Base-by-base conservation (phyloP, 92 coral and sea anemone genomes). In the Bergia puertoricense region DNA sequence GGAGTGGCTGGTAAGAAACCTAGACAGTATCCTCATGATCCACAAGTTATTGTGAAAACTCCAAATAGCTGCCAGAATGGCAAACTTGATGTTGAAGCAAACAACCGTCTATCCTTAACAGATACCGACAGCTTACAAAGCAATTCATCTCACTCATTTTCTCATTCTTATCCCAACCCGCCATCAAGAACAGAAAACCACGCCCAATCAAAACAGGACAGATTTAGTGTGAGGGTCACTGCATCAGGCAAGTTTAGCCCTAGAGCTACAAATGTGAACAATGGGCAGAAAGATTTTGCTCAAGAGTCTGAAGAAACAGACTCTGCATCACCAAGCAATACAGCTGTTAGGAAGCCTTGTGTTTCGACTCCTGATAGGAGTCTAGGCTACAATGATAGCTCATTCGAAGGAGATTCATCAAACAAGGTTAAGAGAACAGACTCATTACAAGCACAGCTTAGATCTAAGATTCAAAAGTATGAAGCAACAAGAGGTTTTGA, bases 101-200 rank as follows among this genome's bases (percentile, higher is more conserved):
- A 92, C 45, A 82, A 90, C 57, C 75, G 86, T 20, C 56, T 75
- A 23, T 84, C 88, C 18, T 81, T 82, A 7, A 73, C 91, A 59
- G 98, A 95, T 86, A 90, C 92, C 59, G 98, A 95, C 83, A 95
- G 98, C 83, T 67, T 93, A 23, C 94, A 91, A 74, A 95, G 98
- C 72, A 82, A 94, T 8, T 95, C 98, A 2, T 95, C 98, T 1
- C 90, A 94, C 84, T 95, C 98, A 5, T 90, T 94, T 67, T 92
- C 96, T 54, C 93, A 95, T 43, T 90, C 94, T n/a, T 44, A 76
- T 89, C 86, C 96, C 46, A 85, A 87, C 18, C 80, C 79, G 65
- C 36, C 80, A 48, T 30, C 42, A 46, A 51, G 67, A 86, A 88
- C 54, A 77, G 74, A 62, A 39, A 89, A 76, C 23, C 79, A 84